Evolutionary conservation across 1,140 invertebrate species (phyloP).

Genomic region (Ceratina japonica): DNA sequence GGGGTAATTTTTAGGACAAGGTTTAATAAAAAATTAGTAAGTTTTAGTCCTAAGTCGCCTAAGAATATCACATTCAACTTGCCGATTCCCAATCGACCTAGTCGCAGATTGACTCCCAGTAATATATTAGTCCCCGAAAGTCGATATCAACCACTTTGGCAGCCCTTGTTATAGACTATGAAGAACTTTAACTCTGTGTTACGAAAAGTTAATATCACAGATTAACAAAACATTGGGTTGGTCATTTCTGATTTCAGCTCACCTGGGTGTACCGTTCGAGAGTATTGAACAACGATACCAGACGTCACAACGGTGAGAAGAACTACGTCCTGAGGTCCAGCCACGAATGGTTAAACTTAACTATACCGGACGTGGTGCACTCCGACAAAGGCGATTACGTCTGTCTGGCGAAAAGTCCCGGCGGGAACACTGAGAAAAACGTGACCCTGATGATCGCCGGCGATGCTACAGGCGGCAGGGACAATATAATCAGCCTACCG

Average conservation of each 20-base stretch:
- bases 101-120: too few relatives aligned
- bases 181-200: too few relatives aligned
- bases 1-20: too few relatives aligned
- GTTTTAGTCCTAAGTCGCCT: too few relatives aligned
- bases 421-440: slow-evolving; percentile 88
- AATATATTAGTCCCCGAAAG: too few relatives aligned
- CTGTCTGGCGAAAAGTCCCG: slow-evolving; percentile 92
- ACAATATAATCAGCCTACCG: slow-evolving; percentile 75
- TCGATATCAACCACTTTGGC: too few relatives aligned
- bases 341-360: slow-evolving; percentile 87
- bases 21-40: too few relatives aligned
- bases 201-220: too few relatives aligned
- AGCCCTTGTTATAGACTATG: too few relatives aligned
- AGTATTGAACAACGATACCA: slow-evolving; percentile 66
- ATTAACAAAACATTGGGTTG: background rate
- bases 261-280: slow-evolving; percentile 82
- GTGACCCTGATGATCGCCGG: slow-evolving; percentile 83
- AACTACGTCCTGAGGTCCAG: slow-evolving; percentile 78
- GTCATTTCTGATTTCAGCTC: slow-evolving; percentile 68
- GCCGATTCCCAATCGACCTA: too few relatives aligned
- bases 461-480: slow-evolving; percentile 75
- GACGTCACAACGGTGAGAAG: slow-evolving; percentile 64
- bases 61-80: too few relatives aligned
- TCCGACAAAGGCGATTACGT: slow-evolving; percentile 92
- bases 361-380: slow-evolving; percentile 84